Evolutionary conservation across 2,888 invertebrate species (phyloP).

Genomic region (Ormia ochracea): DNA sequence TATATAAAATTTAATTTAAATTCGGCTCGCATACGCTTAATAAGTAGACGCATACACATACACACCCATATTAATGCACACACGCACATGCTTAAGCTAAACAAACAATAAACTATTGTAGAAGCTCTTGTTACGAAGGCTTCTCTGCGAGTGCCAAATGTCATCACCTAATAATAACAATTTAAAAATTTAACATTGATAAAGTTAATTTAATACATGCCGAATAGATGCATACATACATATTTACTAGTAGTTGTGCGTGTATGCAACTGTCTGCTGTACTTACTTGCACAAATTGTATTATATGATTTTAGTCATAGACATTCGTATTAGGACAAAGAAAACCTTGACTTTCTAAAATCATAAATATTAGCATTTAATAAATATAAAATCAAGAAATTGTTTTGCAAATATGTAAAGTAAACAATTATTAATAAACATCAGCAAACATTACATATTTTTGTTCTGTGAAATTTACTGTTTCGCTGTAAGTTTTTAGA

Average conservation of each 20-base stretch:
- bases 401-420: neutral
- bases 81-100: too few species aligned
- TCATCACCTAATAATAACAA: slow-evolving; percentile 46
- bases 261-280: too few species aligned
- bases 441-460: too few species aligned
- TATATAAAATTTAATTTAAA: slow-evolving; percentile 8
- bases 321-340: neutral
- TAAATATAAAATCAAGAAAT: neutral
- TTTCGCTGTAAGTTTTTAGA: too few species aligned
- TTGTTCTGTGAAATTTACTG: too few species aligned
- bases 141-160: slow-evolving; percentile 49
- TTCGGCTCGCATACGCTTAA: slow-evolving; percentile 29
- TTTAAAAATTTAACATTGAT: slow-evolving; percentile 1
- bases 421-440: too few species aligned
- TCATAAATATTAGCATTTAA: slow-evolving; percentile 47
- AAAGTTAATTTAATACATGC: neutral
- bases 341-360: slow-evolving; percentile 69
- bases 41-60: too few species aligned
- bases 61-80: too few species aligned
- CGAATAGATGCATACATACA: neutral
- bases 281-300: neutral
- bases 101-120: slow-evolving; percentile 7
- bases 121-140: slow-evolving; percentile 1
- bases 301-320: neutral
- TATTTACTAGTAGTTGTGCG: too few species aligned